A percentile compares a stretch with the other conserved stretches of the same genome.
These are phyloP conservation scores for Sipha maydis DNA, from an alignment of 2,888 invertebrate species.

Conservation along the genomic window DNA sequence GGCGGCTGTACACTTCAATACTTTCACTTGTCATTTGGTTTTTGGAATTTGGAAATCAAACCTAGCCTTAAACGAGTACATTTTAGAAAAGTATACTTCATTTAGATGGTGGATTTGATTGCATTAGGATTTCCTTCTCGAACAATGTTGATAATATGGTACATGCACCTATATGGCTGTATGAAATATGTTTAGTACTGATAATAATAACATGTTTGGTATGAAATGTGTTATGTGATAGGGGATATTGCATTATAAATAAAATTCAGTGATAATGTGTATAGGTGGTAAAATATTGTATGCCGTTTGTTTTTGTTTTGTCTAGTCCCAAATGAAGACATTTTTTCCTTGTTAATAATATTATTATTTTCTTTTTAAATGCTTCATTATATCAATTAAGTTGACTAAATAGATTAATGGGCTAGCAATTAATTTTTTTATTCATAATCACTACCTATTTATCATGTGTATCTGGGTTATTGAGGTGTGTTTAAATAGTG, in stretches of 20 bases:
- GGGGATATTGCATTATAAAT: neutral
- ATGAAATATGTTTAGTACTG: too few relatives aligned
- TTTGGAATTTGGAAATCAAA: neutral
- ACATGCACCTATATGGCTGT: neutral
- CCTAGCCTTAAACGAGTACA: neutral
- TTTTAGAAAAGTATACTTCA: neutral
- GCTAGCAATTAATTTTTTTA: too few relatives aligned
- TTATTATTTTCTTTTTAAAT: too few relatives aligned
- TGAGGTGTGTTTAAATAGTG: too few relatives aligned
- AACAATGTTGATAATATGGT: neutral
- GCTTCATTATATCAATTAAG: too few relatives aligned
- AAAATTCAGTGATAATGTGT: neutral
- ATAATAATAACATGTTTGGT: too few relatives aligned
- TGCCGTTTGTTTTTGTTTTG: neutral
- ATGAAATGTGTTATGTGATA: too few relatives aligned
- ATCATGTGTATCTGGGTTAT: too few relatives aligned
- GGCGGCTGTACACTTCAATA: neutral
- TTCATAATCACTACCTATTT: too few relatives aligned
- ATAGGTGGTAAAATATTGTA: neutral
- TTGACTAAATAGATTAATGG: too few relatives aligned
- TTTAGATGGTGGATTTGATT: too few relatives aligned
- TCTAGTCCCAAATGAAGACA: neutral
- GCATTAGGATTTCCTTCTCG: neutral
- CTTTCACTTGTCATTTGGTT: constrained; percentile 25
- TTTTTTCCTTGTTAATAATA: neutral